phyloP scores from a whole-genome alignment of 2,113 vertebrate genomes.

The Heloderma charlesbogerti region DNA sequence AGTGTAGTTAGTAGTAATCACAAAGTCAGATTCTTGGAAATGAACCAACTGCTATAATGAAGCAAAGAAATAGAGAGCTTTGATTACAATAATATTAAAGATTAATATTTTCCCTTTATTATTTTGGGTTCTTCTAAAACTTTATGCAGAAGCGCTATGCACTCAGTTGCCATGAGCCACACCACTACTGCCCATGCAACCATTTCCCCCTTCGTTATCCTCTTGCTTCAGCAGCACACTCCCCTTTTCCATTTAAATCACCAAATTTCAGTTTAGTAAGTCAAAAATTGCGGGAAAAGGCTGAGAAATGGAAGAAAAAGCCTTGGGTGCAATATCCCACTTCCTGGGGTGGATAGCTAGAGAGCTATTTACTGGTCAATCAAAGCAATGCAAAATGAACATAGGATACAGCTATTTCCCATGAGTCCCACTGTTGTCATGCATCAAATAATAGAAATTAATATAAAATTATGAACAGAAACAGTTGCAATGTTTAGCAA shows the following conservation, averaged over 20 bases:
- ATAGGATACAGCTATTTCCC: conserved; percentile 47
- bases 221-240: background rate
- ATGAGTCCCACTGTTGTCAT: conserved; percentile 49
- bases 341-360: conserved; percentile 47
- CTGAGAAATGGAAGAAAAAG: background rate
- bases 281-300: background rate
- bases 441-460: background rate
- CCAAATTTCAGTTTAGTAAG: background rate
- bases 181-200: background rate
- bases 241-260: background rate
- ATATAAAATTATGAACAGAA: background rate
- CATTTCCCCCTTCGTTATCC: background rate
- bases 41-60: conserved; percentile 71
- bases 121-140: background rate
- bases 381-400: conserved; percentile 55
- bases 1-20: conserved; percentile 52
- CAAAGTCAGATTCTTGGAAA: conserved; percentile 56
- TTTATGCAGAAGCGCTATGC: background rate
- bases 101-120: conserved; percentile 8
- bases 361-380: conserved; percentile 48
- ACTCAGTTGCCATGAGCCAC: conserved; percentile 4
- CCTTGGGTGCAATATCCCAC: background rate
- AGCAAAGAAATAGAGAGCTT: conserved; percentile 55
- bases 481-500: background rate
- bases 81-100: accelerated